A percentile compares a stretch with the other conserved stretches of the same genome.
These are phyloP conservation scores for Pardosa pseudoannulata DNA, from an alignment of 2,888 invertebrate genomes.

Conservation along the genomic window DNA sequence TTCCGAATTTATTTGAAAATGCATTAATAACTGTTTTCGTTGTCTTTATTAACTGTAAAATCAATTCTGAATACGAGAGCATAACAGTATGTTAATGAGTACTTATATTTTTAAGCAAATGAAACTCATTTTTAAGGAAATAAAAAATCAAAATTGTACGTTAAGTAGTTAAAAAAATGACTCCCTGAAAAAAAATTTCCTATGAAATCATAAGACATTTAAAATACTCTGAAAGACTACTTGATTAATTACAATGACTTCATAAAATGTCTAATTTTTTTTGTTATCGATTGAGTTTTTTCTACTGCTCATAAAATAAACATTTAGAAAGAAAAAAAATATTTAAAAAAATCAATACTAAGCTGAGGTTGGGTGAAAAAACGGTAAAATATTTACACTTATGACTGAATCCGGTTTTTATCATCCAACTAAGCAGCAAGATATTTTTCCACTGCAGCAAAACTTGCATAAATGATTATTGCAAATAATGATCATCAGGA, in stretches of 20 bases:
- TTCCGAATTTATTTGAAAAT: background rate
- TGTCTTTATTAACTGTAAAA: background rate
- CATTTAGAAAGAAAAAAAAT: background rate
- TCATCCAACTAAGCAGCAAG: background rate
- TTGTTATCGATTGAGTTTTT: background rate
- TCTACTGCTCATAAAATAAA: background rate
- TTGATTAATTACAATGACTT: background rate
- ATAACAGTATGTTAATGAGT: too few species aligned
- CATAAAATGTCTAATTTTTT: constrained; percentile 3
- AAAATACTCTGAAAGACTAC: background rate
- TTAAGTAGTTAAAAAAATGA: too few species aligned
- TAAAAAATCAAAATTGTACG: too few species aligned
- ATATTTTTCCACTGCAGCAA: background rate
- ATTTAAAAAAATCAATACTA: constrained; percentile 23
- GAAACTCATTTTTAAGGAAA: background rate
- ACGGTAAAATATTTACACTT: constrained; percentile 38
- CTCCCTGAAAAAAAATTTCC: too few species aligned
- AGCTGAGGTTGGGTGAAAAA: constrained; percentile 56
- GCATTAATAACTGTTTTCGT: background rate
- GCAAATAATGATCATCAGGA: constrained; percentile 47
- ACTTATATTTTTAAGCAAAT: background rate
- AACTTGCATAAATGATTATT: constrained; percentile 34
- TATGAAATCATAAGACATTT: too few species aligned
- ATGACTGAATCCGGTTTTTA: background rate
- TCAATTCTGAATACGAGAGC: background rate